These are phyloP conservation scores for Drosophila murphyi DNA, from an alignment of 1,140 invertebrate species.

Conservation along the genomic window DNA sequence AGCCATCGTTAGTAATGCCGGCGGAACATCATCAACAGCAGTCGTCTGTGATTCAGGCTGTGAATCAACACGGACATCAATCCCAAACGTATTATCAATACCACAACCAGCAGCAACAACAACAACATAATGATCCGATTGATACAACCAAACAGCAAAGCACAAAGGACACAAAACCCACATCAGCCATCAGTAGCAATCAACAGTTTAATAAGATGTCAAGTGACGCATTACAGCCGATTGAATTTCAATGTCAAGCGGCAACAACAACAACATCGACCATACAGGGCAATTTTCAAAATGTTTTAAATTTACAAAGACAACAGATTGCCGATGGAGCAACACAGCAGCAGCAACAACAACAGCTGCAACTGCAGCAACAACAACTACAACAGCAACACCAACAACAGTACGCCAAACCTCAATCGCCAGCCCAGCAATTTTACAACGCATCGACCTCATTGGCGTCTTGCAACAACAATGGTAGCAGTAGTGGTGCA, in stretches of 20 bases:
- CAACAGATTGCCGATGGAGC: constrained; percentile 84
- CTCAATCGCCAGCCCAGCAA: constrained; percentile 19
- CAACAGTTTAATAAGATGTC: constrained; percentile 20
- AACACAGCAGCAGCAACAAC: constrained; percentile 58
- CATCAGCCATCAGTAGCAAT: constrained; percentile 17
- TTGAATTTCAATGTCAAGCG: constrained; percentile 28
- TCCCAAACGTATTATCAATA: constrained; percentile 29
- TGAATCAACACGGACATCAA: constrained; percentile 39
- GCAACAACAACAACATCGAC: constrained; percentile 51
- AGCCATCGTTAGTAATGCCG: constrained; percentile 3
- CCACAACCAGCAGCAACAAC: background rate
- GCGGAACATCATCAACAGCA: constrained; percentile 12
- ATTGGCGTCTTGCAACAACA: constrained; percentile 6
- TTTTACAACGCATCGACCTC: constrained; percentile 15
- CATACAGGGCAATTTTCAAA: constrained; percentile 62
- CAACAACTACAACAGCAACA: constrained; percentile 29
- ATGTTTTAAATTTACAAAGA: constrained; percentile 57
- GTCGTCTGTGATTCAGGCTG: constrained; percentile 26
- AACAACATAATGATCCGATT: constrained; percentile 18
- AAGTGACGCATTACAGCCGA: constrained; percentile 11
- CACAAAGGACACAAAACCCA: background rate
- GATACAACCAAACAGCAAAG: constrained; percentile 1
- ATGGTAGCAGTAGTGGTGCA: background rate
- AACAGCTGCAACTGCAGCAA: constrained; percentile 22
- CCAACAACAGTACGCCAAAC: constrained; percentile 30